phyloP scores from a whole-genome alignment of 2,888 invertebrate species.

The Meliscaeva auricollis region DNA sequence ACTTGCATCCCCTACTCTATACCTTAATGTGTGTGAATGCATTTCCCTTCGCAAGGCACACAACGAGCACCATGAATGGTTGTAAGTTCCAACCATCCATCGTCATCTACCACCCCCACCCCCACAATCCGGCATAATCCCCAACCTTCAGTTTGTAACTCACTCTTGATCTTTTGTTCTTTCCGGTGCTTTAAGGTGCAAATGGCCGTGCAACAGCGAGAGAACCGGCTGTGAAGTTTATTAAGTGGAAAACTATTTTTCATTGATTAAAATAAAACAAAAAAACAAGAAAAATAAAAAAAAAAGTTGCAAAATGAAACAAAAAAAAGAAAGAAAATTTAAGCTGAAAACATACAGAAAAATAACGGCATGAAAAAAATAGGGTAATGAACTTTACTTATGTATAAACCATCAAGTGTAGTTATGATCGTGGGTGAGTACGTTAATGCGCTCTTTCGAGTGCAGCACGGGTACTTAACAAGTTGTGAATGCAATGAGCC shows the following conservation, averaged over 20 bases:
- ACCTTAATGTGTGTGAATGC: conserved; percentile 44
- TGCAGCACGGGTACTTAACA: conserved; percentile 2
- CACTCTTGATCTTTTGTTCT: conserved; percentile 73
- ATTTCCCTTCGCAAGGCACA: conserved; percentile 47
- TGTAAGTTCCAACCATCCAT: conserved; percentile 3
- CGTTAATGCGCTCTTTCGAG: conserved; percentile 25
- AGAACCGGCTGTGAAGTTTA: conserved; percentile 71
- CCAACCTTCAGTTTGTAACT: conserved; percentile 20
- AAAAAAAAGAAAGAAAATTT: background rate
- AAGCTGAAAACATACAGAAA: conserved; percentile 16
- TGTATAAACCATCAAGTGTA: conserved; percentile 17
- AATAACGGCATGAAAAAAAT: conserved; percentile 17
- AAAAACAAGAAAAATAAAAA: conserved; percentile 4
- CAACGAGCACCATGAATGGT: conserved; percentile 27
- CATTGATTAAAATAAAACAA: conserved; percentile 66
- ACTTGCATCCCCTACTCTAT: conserved; percentile 60
- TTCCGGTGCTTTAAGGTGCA: conserved; percentile 74
- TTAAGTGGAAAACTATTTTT: conserved; percentile 75
- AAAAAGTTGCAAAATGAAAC: conserved; percentile 35
- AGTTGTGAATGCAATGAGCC: conserved; percentile 28
- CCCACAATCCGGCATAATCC: conserved; percentile 3
- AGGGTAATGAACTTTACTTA: conserved; percentile 51
- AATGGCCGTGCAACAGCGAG: conserved; percentile 68
- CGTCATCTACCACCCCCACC: background rate
- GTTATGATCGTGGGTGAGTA: conserved; percentile 16